Evolutionary conservation across 2,797 vertebrate species (phyloP).

Genomic region (Pipistrellus nathusii): DNA sequence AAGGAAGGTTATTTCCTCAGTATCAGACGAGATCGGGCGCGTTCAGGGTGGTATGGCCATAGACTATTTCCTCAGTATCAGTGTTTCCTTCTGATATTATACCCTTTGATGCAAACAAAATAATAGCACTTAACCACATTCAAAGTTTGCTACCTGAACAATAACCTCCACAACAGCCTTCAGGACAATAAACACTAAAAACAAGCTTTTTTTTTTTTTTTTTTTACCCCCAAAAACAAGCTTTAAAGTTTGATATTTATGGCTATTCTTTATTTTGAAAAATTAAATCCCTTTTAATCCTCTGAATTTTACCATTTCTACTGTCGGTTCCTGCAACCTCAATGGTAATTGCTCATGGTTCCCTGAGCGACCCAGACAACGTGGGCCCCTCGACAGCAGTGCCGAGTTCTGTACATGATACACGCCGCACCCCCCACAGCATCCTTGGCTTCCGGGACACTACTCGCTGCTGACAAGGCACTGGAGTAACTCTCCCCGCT

Average conservation of each 20-base stretch:
- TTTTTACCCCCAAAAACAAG: no score
- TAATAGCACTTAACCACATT: constrained; percentile 49
- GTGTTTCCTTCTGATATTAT: constrained; percentile 86
- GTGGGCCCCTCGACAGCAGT: neutral
- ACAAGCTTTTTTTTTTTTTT: no score
- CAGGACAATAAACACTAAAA: constrained; percentile 34
- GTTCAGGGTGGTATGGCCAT: no score
- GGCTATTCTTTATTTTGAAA: neutral
- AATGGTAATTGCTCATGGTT: neutral
- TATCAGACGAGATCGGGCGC: no score
- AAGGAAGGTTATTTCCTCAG: constrained; percentile 84
- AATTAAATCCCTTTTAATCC: neutral
- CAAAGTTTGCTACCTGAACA: constrained; percentile 38
- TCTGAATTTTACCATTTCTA: constrained; percentile 28
- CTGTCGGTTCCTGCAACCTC: neutral
- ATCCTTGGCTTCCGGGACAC: neutral
- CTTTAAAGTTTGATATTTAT: neutral
- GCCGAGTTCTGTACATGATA: neutral
- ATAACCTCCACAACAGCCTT: constrained; percentile 26
- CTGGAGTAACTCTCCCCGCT: no score
- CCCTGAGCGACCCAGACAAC: no score
- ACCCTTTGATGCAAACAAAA: constrained; percentile 80
- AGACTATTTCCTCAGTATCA: constrained; percentile 84
- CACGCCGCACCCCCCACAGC: neutral
- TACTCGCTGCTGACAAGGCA: neutral